These are phyloP conservation scores for Sinodicranocentrus sp. DNA, from an alignment of 2,888 invertebrate genomes.

Conservation along the genomic window DNA sequence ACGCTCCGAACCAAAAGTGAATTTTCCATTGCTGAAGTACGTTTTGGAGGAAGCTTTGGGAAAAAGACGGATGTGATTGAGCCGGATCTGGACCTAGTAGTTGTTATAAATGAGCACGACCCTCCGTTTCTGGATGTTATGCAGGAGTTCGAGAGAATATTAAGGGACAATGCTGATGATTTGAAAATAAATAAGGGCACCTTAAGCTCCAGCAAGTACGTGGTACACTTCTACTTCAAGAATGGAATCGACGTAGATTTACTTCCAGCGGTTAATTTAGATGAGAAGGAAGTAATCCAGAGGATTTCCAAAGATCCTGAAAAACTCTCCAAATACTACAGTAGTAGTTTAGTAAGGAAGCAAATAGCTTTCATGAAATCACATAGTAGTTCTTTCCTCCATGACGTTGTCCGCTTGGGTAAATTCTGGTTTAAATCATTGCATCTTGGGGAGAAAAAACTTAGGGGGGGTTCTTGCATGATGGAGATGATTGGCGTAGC, in stretches of 20 bases:
- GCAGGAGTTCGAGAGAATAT: slow-evolving; percentile 12
- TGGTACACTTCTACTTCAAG: neutral
- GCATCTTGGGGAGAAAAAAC: neutral
- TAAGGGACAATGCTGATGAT: neutral
- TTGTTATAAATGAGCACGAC: slow-evolving; percentile 2
- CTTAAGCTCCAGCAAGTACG: neutral
- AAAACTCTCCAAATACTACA: neutral
- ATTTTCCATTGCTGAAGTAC: neutral
- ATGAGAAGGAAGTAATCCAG: neutral
- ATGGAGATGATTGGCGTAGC: neutral
- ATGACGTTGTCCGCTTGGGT: neutral
- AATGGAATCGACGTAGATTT: slow-evolving; percentile 5
- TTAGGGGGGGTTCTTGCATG: neutral
- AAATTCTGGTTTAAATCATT: slow-evolving; percentile 18
- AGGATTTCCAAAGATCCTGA: neutral
- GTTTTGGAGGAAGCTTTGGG: slow-evolving; percentile 30
- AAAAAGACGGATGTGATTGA: slow-evolving; percentile 43
- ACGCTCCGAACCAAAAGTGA: neutral
- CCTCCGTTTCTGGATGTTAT: slow-evolving; percentile 20
- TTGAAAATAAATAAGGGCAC: neutral
- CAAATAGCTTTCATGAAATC: neutral
- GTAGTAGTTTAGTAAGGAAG: neutral
- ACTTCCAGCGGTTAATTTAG: neutral
- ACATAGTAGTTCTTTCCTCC: neutral
- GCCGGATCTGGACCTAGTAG: slow-evolving; percentile 31